Evolutionary conservation across 2,113 vertebrate genomes (phyloP).

Genomic region (Dasypus novemcinctus): DNA sequence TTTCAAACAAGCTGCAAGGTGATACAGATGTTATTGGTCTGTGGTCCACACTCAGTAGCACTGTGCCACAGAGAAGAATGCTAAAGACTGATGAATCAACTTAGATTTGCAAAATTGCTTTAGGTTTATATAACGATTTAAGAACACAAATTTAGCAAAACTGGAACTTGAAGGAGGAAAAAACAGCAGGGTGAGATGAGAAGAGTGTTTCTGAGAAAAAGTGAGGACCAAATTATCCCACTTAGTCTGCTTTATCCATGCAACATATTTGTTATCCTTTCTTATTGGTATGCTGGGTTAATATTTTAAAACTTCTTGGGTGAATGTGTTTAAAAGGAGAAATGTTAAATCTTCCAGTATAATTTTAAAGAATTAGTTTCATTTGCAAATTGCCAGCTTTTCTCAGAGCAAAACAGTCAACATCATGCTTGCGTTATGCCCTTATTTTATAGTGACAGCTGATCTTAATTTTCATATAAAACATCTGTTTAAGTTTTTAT

Average conservation of each 20-base stretch:
- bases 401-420: neutral
- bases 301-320: neutral
- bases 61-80: neutral
- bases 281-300: neutral
- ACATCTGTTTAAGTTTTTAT: neutral
- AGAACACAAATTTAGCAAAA: neutral
- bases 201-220: conserved; percentile 7
- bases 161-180: neutral
- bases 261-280: neutral
- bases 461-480: conserved; percentile 25
- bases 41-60: neutral
- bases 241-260: neutral
- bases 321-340: neutral
- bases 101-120: neutral
- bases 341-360: conserved; percentile 4
- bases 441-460: neutral
- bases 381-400: neutral
- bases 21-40: no score
- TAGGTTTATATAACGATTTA: neutral
- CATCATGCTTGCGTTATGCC: neutral
- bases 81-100: neutral
- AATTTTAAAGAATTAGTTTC: neutral
- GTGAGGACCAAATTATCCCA: neutral
- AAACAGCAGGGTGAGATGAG: neutral
- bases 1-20: neutral